These are phyloP conservation scores for Psittacara wagleri DNA, from an alignment of 2,113 vertebrate species.

Conservation along the genomic window DNA sequence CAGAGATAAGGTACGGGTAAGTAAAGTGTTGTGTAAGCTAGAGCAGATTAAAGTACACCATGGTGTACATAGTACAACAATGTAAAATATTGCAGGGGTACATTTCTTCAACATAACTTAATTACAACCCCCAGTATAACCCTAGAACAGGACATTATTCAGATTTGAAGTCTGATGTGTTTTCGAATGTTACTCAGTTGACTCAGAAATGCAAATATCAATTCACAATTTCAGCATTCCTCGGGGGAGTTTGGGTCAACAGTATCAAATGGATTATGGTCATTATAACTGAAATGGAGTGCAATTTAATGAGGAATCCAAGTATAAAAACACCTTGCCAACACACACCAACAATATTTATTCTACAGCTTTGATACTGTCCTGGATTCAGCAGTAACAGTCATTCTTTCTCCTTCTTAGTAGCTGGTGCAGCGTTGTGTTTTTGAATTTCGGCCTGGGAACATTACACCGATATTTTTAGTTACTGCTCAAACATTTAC, in stretches of 20 bases:
- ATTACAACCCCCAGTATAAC: neutral
- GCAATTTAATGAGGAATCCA: conserved; percentile 43
- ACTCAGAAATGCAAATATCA: conserved; percentile 1
- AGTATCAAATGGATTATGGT: conserved; percentile 31
- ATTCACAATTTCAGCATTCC: neutral
- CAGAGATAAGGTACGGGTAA: neutral
- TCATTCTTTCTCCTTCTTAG: too few species aligned
- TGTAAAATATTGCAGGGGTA: neutral
- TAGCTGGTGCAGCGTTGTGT: too few species aligned
- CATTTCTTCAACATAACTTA: neutral
- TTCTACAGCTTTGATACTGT: neutral
- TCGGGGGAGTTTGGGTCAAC: conserved; percentile 10
- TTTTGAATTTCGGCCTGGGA: too few species aligned
- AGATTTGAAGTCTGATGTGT: neutral
- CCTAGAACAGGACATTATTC: neutral
- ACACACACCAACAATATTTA: neutral
- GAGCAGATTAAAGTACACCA: neutral
- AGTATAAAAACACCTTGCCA: conserved; percentile 32
- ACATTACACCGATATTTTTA: too few species aligned
- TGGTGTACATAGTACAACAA: neutral
- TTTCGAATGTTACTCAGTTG: neutral
- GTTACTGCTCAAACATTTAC: too few species aligned
- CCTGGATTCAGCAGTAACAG: too few species aligned
- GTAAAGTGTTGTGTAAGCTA: neutral
- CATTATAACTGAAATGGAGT: conserved; percentile 45